Conservation (phyloP, 2,797 vertebrate genomes). For the Coendou prehensilis region DNA sequence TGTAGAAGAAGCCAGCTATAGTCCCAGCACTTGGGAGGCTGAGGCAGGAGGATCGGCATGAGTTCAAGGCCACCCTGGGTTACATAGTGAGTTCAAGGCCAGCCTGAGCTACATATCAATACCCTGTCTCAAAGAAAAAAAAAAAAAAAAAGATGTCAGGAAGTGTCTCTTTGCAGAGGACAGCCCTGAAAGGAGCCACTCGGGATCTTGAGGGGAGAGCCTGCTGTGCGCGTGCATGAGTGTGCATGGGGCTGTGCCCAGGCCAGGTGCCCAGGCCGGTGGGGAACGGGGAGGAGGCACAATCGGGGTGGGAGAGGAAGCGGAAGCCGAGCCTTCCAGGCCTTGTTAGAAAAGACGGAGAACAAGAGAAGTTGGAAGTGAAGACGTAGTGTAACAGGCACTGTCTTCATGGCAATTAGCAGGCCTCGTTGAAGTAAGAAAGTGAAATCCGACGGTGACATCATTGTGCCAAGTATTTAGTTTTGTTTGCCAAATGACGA, state of each 20-base stretch:
- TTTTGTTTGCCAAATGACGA: neutral
- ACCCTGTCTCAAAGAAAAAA: neutral
- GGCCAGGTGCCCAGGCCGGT: neutral
- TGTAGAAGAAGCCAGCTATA: neutral
- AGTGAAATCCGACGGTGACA: neutral
- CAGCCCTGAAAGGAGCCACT: neutral
- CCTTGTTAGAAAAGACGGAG: neutral
- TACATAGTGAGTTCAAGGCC: neutral
- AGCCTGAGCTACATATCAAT: neutral
- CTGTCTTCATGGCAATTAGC: neutral
- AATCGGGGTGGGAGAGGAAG: neutral
- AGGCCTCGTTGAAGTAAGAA: conserved; percentile 10
- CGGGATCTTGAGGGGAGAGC: neutral
- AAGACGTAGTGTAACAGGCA: neutral
- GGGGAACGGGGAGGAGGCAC: fast-evolving
- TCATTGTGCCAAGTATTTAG: neutral
- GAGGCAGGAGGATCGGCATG: neutral
- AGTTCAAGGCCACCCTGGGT: neutral
- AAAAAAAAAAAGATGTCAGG: neutral
- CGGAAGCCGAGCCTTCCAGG: neutral
- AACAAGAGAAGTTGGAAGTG: neutral
- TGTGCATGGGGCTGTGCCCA: neutral
- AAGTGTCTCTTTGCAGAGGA: neutral
- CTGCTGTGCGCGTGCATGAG: neutral
- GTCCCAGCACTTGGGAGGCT: neutral